These are phyloP conservation scores for Alaudala cheleensis DNA, from an alignment of 2,113 vertebrate genomes.

Conservation along the genomic window DNA sequence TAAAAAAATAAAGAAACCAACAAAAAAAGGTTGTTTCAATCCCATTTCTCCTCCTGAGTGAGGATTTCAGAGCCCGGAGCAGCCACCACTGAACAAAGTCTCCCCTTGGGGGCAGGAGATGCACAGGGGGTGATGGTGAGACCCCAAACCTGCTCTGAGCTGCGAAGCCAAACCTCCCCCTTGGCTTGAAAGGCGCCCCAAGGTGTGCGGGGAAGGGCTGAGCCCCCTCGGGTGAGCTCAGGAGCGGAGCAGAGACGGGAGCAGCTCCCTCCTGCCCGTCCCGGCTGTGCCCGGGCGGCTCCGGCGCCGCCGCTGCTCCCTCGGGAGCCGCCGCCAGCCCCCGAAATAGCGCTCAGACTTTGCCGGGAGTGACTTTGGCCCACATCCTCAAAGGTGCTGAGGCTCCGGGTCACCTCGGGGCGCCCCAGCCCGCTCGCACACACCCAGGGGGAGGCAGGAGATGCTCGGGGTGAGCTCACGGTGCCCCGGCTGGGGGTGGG, in stretches of 20 bases:
- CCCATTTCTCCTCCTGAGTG: neutral
- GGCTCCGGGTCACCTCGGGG: neutral
- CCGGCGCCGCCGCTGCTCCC: neutral
- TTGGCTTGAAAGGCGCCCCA: neutral
- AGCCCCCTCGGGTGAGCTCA: neutral
- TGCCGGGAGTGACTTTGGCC: conserved; percentile 50
- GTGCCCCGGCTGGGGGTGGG: fast-evolving
- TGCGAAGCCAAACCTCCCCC: neutral
- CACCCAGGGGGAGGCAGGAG: neutral
- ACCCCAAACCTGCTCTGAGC: neutral
- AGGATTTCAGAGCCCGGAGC: neutral
- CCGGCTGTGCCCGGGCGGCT: neutral
- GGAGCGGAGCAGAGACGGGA: neutral
- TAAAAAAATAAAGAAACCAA: too few species aligned
- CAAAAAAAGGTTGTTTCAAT: neutral
- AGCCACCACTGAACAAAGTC: neutral
- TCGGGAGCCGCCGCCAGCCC: neutral
- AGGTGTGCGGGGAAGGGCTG: neutral
- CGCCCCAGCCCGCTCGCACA: neutral
- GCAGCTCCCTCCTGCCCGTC: neutral
- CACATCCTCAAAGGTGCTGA: conserved; percentile 59
- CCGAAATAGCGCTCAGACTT: conserved; percentile 44
- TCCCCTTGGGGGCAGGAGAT: fast-evolving
- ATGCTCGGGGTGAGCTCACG: fast-evolving
- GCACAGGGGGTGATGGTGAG: neutral